Evolutionary conservation across 1,140 invertebrate genomes (phyloP), one percentile per base, ranked within the genome.

Genomic region (Tetraneura akinire): DNA sequence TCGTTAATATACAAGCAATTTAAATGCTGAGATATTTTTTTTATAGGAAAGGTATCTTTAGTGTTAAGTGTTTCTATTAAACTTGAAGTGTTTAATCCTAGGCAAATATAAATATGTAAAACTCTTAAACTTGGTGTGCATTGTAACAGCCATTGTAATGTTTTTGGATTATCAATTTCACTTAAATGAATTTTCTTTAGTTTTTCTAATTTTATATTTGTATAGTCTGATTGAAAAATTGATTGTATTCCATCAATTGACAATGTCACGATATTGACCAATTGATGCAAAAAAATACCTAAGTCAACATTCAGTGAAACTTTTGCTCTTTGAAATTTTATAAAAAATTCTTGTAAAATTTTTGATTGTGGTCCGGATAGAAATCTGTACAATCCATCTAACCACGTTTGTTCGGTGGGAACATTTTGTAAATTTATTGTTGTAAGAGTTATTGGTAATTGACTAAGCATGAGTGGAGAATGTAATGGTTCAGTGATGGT

Each of bases 1-100:
- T 88, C 85, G 53, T 87, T 86, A 37, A 88, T 85, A 62, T 87
- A 88, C 60, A 88, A 86, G 80, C 87, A 88, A 18, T 85, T 84
- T 18, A 88, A 51, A n/a, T 82, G 68, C 86, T 85, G 26, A 42
- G 53, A 51, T 29, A 45, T 6, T 62, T 73, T 10, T 82, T 18
- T 81, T 18, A 57, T 60, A 66, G 16, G 14, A 37, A 62, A 14
- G 0, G 55, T 18, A 80, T 64, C n/a, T 45, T 37, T 57, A 9
- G 66, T 55, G 37, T 49, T 82, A 11, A 85, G 47, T 18, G 78
- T 8, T 4, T 81, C 80, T 9, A 42, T 45, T 49, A 14, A 84
- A 23, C 42, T 82, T 70, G 64, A 84, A 49, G 37, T 81, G 83
- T 32, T 85, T 47, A 71, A 14, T 51, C 45, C 68, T 23, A 29